Percentiles rank a stretch among this genome's conserved stretches.
These are phyloP conservation scores for Microtus richardsoni DNA, from an alignment of 2,113 vertebrate species.

Conservation along the genomic window DNA sequence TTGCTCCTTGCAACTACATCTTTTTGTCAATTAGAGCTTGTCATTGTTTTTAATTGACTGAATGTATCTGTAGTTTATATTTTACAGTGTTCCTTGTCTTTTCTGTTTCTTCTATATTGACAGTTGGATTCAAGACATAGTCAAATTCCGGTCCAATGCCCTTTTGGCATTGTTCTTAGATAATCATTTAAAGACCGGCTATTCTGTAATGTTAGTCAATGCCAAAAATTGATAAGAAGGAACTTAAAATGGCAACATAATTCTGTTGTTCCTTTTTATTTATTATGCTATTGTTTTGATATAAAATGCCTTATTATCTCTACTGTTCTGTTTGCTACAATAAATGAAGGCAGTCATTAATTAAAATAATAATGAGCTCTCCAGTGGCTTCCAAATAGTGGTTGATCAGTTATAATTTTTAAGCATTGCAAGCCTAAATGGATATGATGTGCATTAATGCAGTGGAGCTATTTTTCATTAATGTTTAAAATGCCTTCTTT, in stretches of 20 bases:
- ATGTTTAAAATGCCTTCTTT: neutral
- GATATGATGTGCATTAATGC: neutral
- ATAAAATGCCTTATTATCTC: neutral
- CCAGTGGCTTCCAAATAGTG: neutral
- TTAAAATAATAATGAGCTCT: neutral
- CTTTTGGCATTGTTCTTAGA: neutral
- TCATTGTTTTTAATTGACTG: neutral
- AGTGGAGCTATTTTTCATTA: neutral
- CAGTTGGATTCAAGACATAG: neutral
- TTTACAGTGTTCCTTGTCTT: neutral
- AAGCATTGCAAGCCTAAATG: neutral
- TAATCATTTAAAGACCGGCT: neutral
- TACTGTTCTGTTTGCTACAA: neutral
- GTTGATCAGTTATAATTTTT: neutral
- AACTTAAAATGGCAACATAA: neutral
- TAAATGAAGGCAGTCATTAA: neutral
- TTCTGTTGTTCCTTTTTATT: neutral
- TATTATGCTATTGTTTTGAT: neutral
- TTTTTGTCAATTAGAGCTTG: neutral
- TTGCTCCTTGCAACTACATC: rapidly evolving
- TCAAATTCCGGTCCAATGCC: neutral
- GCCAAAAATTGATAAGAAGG: neutral
- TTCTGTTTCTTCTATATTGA: neutral
- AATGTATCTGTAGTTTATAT: neutral
- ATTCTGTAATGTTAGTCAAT: neutral